These are phyloP conservation scores for Gobionotothen gibberifrons DNA, from an alignment of 2,797 vertebrate species.

Conservation along the genomic window DNA sequence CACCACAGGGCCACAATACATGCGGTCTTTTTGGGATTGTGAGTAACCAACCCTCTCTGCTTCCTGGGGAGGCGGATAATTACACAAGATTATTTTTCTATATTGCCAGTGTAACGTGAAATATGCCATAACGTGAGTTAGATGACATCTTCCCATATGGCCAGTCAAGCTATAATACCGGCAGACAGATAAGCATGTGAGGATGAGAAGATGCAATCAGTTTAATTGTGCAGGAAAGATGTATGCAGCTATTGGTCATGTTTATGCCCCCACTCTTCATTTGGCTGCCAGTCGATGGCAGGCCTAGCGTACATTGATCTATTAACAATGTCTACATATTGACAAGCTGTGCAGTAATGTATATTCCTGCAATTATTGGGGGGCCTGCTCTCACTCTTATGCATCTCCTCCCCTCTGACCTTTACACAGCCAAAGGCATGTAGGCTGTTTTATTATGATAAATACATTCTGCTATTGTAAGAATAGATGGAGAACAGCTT, in stretches of 20 bases:
- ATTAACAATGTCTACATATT: constrained; percentile 52
- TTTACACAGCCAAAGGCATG: constrained; percentile 51
- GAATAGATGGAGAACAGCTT: neutral
- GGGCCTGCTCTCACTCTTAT: constrained; percentile 45
- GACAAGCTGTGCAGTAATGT: constrained; percentile 42
- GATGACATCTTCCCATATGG: constrained; percentile 1
- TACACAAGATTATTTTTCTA: neutral
- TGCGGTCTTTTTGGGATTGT: constrained; percentile 18
- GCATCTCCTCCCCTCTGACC: constrained; percentile 64
- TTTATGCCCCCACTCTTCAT: constrained; percentile 39
- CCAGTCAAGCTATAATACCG: constrained; percentile 19
- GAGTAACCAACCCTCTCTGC: constrained; percentile 21
- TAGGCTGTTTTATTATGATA: constrained; percentile 35
- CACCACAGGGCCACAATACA: constrained; percentile 51
- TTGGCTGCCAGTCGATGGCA: constrained; percentile 32
- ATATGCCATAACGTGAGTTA: constrained; percentile 5
- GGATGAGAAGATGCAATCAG: constrained; percentile 37
- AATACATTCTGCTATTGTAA: constrained; percentile 43
- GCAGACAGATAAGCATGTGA: constrained; percentile 31
- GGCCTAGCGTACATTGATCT: constrained; percentile 36
- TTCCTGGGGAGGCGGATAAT: constrained; percentile 9
- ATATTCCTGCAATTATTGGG: constrained; percentile 47
- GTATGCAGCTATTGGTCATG: constrained; percentile 23
- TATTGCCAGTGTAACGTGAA: neutral
- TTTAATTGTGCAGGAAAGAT: constrained; percentile 43